Evolutionary conservation across 2,113 vertebrate species (phyloP), one percentile per base, ranked within the genome.

Genomic region (Fulmarus glacialis): DNA sequence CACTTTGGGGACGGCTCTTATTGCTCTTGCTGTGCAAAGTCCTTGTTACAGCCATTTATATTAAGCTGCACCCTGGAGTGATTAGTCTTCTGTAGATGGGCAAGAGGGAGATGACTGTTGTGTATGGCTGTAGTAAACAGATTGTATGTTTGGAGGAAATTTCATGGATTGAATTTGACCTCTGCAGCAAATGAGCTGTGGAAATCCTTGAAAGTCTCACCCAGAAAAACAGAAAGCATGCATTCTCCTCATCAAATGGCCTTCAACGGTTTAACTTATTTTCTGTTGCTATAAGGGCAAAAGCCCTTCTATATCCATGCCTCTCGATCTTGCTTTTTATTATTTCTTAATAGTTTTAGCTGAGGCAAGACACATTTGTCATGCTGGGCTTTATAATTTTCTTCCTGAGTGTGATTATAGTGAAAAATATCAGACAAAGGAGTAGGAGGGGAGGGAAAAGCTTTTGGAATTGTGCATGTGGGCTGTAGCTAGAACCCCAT

Each of bases 121-220:
- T 73, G 48, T 43, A 23, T 36, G 38, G 42, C 60, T 92, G 64
- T 43, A 60, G 59, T 82, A 66, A 78, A 86, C 62, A 68, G 17
- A 20, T 19, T n/a, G 4, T 17, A 2, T 8, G 23, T 83, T 85
- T 72, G 82, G 68, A 73, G 55, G 53, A 62, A 80, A 90, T 59
- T 11, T 82, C 43, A 50, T 64, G 62, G 75, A 27, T 80, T 75
- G 58, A 30, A 50, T 93, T 91, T 94, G 77, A 91, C 77, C 91
- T 96, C 67, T 91, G n/a, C 36, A 92, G 86, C 63, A 97, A 92
- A 94, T 66, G 55, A 89, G 18, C 43, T 93, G 73, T 93, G 74
- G 67, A 95, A 94, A 48, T 92, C 86, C 74, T 97, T 94, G 88
- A 78, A 80, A 75, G 34, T 90, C 53, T 82, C 40, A 82, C 16